Evolutionary conservation across 2,113 vertebrate species (phyloP).

Genomic region (Telmatochromis sp.): DNA sequence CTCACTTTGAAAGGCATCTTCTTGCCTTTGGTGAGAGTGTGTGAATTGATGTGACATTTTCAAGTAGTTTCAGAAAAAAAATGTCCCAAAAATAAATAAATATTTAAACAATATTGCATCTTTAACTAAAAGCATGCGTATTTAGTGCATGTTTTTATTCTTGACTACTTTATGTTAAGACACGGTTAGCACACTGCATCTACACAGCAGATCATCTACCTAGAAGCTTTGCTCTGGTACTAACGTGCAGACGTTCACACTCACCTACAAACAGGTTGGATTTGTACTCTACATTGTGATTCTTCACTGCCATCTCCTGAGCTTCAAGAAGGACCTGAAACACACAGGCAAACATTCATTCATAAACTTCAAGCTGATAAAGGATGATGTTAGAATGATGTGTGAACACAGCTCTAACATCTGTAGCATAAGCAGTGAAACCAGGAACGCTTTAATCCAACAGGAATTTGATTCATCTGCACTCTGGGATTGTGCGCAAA

Average conservation of each 20-base stretch:
- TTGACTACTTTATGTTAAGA: background rate
- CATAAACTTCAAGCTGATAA: background rate
- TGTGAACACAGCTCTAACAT: background rate
- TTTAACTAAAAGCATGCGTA: background rate
- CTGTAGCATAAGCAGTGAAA: background rate
- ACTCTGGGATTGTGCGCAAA: accelerated
- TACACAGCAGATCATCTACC: background rate
- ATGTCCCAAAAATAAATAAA: background rate
- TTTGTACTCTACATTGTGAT: constrained; percentile 91
- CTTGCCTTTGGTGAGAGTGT: background rate
- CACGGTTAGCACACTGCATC: background rate
- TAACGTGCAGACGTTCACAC: background rate
- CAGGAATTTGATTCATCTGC: background rate
- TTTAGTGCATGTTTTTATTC: background rate
- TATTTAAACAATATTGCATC: background rate
- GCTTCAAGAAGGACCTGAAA: constrained; percentile 89
- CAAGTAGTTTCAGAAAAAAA: background rate
- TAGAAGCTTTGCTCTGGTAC: background rate
- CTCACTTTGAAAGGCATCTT: background rate
- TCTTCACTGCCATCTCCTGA: constrained; percentile 92
- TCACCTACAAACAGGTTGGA: constrained; percentile 93
- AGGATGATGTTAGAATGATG: background rate
- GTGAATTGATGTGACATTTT: background rate
- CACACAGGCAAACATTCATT: background rate
- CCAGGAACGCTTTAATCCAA: background rate